A percentile compares a stretch with the other conserved stretches of the same genome.
phyloP scores from a whole-genome alignment of 2,113 vertebrate species.

The Myiozetetes cayanensis region DNA sequence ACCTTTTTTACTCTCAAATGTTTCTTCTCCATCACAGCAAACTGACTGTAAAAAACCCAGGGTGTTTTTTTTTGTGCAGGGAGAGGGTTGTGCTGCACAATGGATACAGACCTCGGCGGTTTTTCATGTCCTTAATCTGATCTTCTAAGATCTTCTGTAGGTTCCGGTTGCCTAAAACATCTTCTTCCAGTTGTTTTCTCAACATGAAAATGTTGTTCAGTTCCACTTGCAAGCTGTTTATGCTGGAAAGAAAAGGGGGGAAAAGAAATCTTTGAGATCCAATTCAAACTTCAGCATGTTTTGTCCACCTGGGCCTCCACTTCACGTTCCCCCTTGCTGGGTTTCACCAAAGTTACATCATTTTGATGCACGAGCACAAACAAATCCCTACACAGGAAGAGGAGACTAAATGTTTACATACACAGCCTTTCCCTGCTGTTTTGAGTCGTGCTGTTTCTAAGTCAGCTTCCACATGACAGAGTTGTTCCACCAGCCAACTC shows the following conservation, averaged over 20 bases:
- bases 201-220: slow-evolving; percentile 80
- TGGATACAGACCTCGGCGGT: slow-evolving; percentile 79
- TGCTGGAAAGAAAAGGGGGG: slow-evolving; percentile 13
- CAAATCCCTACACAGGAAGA: slow-evolving; percentile 3
- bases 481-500: neutral
- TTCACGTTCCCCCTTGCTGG: neutral
- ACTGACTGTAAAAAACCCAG: neutral
- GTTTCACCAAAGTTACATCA: neutral
- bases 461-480: neutral
- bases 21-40: neutral
- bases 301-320: neutral
- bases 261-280: neutral
- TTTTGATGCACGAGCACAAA: neutral
- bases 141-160: slow-evolving; percentile 83
- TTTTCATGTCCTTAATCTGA: slow-evolving; percentile 80
- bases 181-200: slow-evolving; percentile 85
- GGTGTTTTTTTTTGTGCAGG: neutral
- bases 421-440: neutral
- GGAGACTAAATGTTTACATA: slow-evolving; percentile 15
- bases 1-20: neutral
- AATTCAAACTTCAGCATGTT: neutral
- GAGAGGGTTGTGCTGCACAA: neutral
- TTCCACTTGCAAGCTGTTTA: slow-evolving; percentile 79
- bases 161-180: slow-evolving; percentile 80
- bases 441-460: neutral